Base-by-base conservation (phyloP, 2,888 invertebrate species). In the Dryadula phaetusa region DNA sequence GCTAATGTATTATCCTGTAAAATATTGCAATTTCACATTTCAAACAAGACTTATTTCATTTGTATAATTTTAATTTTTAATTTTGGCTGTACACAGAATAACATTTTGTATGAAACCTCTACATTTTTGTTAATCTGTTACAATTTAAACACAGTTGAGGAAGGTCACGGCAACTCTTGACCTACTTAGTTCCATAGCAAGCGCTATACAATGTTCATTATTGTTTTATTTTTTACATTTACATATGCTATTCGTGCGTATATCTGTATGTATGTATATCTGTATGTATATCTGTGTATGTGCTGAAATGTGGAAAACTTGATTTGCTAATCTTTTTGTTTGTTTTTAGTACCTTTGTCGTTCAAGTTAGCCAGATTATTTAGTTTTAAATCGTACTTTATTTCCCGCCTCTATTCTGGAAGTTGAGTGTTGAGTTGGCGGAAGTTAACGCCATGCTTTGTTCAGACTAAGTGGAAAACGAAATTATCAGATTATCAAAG, bases 81-180 rank as follows among this genome's bases (percentile, higher is more conserved):
- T n/a, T n/a, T n/a, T n/a, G n/a, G n/a, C 10, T 44, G 4, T n/a
- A 8, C 16, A n/a, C 2, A 42, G n/a, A 1, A 16, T 32, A 16
- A 5, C 6, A 18, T 6, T 20, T 12, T 1, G 1, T 37, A 37
- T 37, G 7, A 34, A 54, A 14, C 12, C 34, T 64, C 54, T 56
- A 14, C 7, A 10, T 5, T 3, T n/a, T 12, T 8, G 16, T 46
- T 66, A 44, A 47, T 66, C 69, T 64, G 69, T 61, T 28, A 37
- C 46, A 16, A 62, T 49, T 47, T 37, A 61, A 63, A 60, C 34
- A 61, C 20, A 37, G 42, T 66, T 49, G 58, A 44, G 66, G 64
- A 67, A 67, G 70, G 70, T 66, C 70, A 62, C 16, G 70, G 67
- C 28, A 66, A 61, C 40, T 47, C 34, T 14, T 44, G 69, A 64